Evolutionary conservation across 2,113 vertebrate species (phyloP).

Genomic region (Cromileptes altivelis): DNA sequence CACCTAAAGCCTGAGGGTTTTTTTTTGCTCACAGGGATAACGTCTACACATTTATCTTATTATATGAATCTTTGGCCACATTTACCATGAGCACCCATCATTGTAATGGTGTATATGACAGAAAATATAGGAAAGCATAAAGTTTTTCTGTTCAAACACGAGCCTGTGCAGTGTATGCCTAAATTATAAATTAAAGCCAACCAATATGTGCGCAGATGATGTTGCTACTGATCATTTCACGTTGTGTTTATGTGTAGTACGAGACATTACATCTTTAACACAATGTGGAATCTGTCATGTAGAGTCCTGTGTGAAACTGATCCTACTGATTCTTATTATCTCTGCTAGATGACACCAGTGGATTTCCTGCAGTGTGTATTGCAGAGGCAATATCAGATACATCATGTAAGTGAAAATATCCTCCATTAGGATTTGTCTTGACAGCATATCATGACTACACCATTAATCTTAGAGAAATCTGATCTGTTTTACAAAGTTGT

Average conservation of each 20-base stretch:
- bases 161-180: too few relatives aligned
- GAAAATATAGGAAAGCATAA: too few relatives aligned
- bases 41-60: too few relatives aligned
- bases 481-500: constrained; percentile 15
- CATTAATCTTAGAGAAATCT: constrained; percentile 35
- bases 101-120: too few relatives aligned
- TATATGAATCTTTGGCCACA: too few relatives aligned
- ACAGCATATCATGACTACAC: constrained; percentile 39
- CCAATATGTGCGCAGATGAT: background rate
- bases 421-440: constrained; percentile 32
- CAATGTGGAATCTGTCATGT: background rate
- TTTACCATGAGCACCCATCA: too few relatives aligned
- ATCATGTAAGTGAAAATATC: constrained; percentile 22
- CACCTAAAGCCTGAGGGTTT: too few relatives aligned
- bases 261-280: background rate
- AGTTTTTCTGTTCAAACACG: too few relatives aligned
- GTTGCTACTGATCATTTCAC: background rate
- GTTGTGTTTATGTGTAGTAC: background rate
- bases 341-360: constrained; percentile 8
- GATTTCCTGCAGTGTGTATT: constrained; percentile 10
- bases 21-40: too few relatives aligned
- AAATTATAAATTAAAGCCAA: too few relatives aligned
- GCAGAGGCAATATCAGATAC: background rate
- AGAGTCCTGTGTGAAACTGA: background rate
- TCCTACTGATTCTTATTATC: background rate